Percentiles rank a stretch among this genome's conserved stretches.
phyloP scores from a whole-genome alignment of 2,113 vertebrate species.

The Seriola quinqueradiata region DNA sequence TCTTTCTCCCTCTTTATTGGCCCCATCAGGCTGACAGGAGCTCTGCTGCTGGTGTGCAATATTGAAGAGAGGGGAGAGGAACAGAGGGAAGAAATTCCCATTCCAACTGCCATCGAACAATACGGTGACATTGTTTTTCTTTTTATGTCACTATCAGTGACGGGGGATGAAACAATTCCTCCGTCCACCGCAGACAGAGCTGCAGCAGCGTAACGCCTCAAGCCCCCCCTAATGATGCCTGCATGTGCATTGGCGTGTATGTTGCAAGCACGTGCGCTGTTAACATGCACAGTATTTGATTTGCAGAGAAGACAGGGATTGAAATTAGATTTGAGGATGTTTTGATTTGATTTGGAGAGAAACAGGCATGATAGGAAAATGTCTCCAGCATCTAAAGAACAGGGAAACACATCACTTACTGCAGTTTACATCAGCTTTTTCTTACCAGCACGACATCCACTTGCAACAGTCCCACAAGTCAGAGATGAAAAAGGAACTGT shows the following conservation, averaged over 20 bases:
- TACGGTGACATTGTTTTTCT: background rate
- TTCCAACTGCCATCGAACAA: background rate
- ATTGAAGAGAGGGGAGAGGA: slow-evolving; percentile 36
- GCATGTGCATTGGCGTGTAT: background rate
- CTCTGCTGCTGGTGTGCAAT: slow-evolving; percentile 46
- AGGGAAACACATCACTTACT: background rate
- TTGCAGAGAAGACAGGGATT: slow-evolving; percentile 20
- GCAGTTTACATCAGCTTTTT: slow-evolving; percentile 26
- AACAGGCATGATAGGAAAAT: slow-evolving; percentile 10
- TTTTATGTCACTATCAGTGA: slow-evolving; percentile 10
- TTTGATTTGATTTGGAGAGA: slow-evolving; percentile 27
- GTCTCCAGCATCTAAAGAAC: background rate
- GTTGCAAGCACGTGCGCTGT: background rate
- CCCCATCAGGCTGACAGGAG: slow-evolving; percentile 40
- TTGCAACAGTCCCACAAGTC: slow-evolving; percentile 4
- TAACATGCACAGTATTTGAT: slow-evolving; percentile 20
- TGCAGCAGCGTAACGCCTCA: background rate
- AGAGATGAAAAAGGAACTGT: slow-evolving; percentile 11
- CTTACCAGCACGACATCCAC: background rate
- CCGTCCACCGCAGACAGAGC: background rate
- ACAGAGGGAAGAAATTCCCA: slow-evolving; percentile 34
- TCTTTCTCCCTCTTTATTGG: slow-evolving; percentile 34
- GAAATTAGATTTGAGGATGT: slow-evolving; percentile 3
- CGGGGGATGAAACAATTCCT: slow-evolving; percentile 5
- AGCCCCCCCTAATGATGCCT: background rate